Conservation (phyloP, 1,140 invertebrate genomes). For the Listronotus bonariensis region DNA sequence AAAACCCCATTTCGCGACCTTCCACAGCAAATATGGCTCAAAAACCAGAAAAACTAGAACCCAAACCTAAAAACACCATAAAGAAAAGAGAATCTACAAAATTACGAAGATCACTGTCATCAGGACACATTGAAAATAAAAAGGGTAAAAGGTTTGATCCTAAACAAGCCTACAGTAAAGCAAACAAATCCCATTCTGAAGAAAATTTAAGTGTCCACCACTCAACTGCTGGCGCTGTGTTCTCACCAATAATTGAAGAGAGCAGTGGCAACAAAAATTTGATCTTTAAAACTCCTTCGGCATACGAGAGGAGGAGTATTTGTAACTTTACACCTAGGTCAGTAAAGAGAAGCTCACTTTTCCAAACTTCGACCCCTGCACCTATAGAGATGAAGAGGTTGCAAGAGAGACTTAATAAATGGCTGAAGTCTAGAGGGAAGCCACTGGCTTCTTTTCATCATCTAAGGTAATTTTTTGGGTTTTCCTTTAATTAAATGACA, state of each 20-base stretch:
- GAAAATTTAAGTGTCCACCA: constrained; percentile 9
- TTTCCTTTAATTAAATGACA: too few species aligned
- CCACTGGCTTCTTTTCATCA: constrained; percentile 58
- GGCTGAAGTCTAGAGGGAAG: constrained; percentile 59
- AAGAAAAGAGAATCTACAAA: not conserved
- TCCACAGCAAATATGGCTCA: not conserved
- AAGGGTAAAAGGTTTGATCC: constrained; percentile 1
- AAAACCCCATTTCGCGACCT: not conserved
- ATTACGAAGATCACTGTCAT: constrained; percentile 14
- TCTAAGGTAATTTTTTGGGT: constrained; percentile 59
- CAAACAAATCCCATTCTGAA: constrained; percentile 12
- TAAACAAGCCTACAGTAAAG: not conserved
- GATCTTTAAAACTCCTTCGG: constrained; percentile 36
- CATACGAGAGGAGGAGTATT: constrained; percentile 33
- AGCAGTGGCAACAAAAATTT: constrained; percentile 1
- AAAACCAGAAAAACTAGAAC: not conserved
- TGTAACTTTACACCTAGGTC: constrained; percentile 22
- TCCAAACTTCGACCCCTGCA: constrained; percentile 28
- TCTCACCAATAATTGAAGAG: constrained; percentile 27
- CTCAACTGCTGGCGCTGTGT: not conserved
- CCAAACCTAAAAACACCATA: not conserved
- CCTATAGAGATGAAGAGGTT: constrained; percentile 48
- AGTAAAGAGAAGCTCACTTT: not conserved
- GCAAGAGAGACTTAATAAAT: constrained; percentile 56
- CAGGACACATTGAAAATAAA: not conserved